Percentiles rank a stretch among this genome's conserved stretches.
Evolutionary conservation across 1,140 invertebrate genomes (phyloP).

Genomic region (Matsumurasca onukii): DNA sequence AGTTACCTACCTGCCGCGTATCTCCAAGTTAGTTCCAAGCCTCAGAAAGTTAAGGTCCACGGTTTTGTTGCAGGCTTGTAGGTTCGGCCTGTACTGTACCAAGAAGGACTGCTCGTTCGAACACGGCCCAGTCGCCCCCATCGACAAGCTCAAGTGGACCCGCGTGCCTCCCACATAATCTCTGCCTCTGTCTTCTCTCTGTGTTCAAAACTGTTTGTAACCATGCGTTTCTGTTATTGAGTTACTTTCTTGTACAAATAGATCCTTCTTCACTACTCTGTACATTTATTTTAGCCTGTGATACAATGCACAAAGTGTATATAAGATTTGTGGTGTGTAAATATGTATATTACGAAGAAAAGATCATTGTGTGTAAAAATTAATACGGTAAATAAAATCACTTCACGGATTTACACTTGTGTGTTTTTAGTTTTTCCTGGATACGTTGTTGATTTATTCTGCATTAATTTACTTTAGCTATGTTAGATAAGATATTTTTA

Average conservation of each 20-base stretch:
- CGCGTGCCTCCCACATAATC: constrained; percentile 10
- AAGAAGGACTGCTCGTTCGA: constrained; percentile 37
- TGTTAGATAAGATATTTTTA: no score
- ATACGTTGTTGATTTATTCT: no score
- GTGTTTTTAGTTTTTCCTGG: no score
- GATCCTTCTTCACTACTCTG: background rate
- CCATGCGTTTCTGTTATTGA: background rate
- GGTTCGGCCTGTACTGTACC: constrained; percentile 35
- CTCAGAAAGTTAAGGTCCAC: no score
- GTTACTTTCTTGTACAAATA: constrained; percentile 1
- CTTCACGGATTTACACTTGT: no score
- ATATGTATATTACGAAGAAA: background rate
- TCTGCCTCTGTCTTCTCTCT: background rate
- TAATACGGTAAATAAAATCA: no score
- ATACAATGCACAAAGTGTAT: constrained; percentile 3
- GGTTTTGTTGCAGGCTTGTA: constrained; percentile 36
- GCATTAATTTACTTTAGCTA: no score
- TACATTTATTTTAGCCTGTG: constrained; percentile 26
- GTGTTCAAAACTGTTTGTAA: constrained; percentile 19
- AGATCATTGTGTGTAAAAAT: no score
- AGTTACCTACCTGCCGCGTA: no score
- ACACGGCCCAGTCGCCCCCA: constrained; percentile 24
- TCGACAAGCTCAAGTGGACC: constrained; percentile 30
- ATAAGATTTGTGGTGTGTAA: background rate
- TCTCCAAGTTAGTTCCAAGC: no score